Conservation (phyloP, 2,113 vertebrate species). For the Mobula birostris region DNA sequence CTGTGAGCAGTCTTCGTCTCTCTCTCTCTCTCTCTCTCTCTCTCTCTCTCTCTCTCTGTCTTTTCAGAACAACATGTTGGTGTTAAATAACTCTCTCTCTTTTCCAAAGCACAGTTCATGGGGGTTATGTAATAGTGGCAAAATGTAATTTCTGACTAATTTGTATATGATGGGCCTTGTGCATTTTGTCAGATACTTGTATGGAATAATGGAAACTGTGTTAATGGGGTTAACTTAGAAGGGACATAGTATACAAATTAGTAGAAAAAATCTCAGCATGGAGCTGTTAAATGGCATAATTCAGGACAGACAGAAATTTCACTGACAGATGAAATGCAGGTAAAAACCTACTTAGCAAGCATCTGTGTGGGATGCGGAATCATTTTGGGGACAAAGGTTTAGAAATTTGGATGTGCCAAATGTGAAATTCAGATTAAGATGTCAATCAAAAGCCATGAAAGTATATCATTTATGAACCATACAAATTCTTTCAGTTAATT, state of each 20-base stretch:
- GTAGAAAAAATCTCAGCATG: not conserved
- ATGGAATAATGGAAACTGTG: not conserved
- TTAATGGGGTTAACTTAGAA: not conserved
- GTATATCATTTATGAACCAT: not conserved
- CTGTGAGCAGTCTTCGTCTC: no score
- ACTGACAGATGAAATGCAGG: not conserved
- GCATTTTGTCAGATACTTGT: not conserved
- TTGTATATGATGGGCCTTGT: not conserved
- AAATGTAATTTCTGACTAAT: not conserved
- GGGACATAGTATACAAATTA: not conserved
- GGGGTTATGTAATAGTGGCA: no score
- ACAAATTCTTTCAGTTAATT: not conserved
- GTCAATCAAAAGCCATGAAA: not conserved
- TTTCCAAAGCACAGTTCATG: no score
- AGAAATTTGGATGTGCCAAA: not conserved
- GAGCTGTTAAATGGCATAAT: not conserved
- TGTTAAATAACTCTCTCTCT: no score
- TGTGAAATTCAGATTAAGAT: not conserved
- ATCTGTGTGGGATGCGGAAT: not conserved
- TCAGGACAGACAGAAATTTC: not conserved
- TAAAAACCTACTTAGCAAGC: not conserved
- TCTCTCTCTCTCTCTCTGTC: no score
- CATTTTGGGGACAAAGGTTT: not conserved
- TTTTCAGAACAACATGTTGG: no score
- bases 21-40: no score